Base-by-base conservation (phyloP, 2,113 vertebrate species). In the Pedetes capensis region DNA sequence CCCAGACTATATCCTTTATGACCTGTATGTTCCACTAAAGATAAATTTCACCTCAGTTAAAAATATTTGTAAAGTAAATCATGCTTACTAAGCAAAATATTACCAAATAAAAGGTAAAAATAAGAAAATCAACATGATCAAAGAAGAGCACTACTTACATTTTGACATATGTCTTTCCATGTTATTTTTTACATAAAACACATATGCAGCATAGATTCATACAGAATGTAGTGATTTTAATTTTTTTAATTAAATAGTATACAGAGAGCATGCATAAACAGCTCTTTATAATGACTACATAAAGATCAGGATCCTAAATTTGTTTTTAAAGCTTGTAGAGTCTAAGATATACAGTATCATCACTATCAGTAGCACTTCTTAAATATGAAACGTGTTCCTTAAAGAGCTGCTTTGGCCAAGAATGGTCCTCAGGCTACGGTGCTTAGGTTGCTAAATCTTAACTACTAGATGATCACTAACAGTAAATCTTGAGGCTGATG, bases 11-110 rank as follows among this genome's bases (percentile, higher is more conserved):
- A 66, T 14, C 59, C n/a, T 6, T 82, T 90, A 57, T 5, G 20
- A 89, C 84, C n/a, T 83, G n/a, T 68, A 8, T 72, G 29, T 82
- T 88, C 93, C 69, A 71, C 14, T 84, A 10, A 95, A 92, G 53
- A 55, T 66, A 96, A 93, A 71, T 71, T 80, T 85, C 64, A 49
- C 34, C 39, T 84, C 44, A 75, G 12, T 74, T 92, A 71, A 93
- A 93, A 93, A 80, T 75, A 57, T 7, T 78, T 96, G 90, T 53
- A 59, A 61, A 71, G 63, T 16, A 55, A 87, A 23, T 66, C 23
- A 66, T 9, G 23, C 29, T 93, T 89, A 61, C 61, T 76, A 66
- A 42, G 32, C 51, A n/a, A 88, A 95, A 88, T 14, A 64, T 64
- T 64, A 63, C 51, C 51, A 85, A 90, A 79, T 72, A 68, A 74